Evolutionary conservation across 2,888 invertebrate genomes (phyloP).

Genomic region (Tipula vernalis): DNA sequence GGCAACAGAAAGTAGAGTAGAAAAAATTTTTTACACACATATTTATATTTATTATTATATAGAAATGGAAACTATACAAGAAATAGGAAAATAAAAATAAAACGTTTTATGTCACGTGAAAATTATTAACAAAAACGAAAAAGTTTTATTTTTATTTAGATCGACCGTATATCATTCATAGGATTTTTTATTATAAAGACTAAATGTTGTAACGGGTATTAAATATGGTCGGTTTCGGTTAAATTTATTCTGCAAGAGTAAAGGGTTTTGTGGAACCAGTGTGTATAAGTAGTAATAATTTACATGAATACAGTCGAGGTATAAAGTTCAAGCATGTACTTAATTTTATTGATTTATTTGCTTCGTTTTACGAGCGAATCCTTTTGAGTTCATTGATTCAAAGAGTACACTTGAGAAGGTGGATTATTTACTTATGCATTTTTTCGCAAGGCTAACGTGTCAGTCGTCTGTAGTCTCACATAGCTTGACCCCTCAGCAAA

Average conservation of each 20-base stretch:
- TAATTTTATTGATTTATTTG: no score
- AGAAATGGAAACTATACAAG: neutral
- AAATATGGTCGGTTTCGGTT: neutral
- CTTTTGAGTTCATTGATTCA: no score
- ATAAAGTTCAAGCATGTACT: no score
- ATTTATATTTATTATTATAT: slow-evolving; percentile 6
- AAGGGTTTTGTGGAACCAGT: neutral
- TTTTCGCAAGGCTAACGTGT: no score
- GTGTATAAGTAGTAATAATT: no score
- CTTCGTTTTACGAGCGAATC: no score
- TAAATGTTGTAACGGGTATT: neutral
- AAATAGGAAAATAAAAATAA: neutral
- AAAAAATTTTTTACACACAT: neutral
- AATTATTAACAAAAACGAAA: neutral
- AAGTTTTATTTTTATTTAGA: neutral
- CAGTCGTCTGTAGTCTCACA: no score
- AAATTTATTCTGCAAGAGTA: neutral
- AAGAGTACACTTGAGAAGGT: no score
- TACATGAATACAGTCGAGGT: no score
- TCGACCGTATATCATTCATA: neutral
- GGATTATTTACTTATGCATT: no score
- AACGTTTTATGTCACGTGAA: slow-evolving; percentile 9
- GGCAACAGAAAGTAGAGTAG: neutral
- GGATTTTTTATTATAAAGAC: neutral
- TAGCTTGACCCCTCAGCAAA: no score